A percentile compares a stretch with the other conserved stretches of the same genome.
These are phyloP conservation scores for Octomys mimax DNA, from an alignment of 2,797 vertebrate genomes.

Conservation along the genomic window DNA sequence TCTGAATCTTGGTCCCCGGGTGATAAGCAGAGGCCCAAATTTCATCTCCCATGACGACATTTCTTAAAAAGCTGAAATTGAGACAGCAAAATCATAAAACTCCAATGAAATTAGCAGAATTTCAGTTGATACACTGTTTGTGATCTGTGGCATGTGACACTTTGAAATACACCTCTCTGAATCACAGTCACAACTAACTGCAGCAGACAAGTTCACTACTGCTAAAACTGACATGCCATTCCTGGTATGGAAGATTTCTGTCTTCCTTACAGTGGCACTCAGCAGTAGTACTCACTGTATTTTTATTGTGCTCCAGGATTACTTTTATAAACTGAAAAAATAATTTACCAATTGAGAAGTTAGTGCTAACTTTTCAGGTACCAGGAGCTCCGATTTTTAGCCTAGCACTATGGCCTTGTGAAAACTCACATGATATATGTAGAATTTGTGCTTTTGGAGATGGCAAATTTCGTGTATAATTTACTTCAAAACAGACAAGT, in stretches of 20 bases:
- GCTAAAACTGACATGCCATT: neutral
- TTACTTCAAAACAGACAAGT: neutral
- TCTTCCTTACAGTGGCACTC: neutral
- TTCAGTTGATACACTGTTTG: neutral
- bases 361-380: neutral
- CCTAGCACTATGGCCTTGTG: neutral
- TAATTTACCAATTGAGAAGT: neutral
- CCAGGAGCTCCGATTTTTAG: neutral
- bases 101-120: neutral
- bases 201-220: neutral
- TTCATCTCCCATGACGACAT: neutral
- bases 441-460: neutral
- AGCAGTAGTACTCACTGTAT: neutral
- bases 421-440: neutral
- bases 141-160: neutral
- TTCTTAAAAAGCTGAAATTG: neutral
- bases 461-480: neutral
- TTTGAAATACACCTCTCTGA: neutral
- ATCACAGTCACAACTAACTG: neutral
- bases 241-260: neutral
- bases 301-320: neutral
- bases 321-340: neutral
- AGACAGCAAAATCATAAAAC: neutral
- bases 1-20: neutral
- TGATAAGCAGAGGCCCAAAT: neutral